Percentiles rank a stretch among this genome's conserved stretches.
These are phyloP conservation scores for Cassiopea xamachana DNA, from an alignment of 30 jellyfish, hydroid and myxozoan species.

Conservation along the genomic window DNA sequence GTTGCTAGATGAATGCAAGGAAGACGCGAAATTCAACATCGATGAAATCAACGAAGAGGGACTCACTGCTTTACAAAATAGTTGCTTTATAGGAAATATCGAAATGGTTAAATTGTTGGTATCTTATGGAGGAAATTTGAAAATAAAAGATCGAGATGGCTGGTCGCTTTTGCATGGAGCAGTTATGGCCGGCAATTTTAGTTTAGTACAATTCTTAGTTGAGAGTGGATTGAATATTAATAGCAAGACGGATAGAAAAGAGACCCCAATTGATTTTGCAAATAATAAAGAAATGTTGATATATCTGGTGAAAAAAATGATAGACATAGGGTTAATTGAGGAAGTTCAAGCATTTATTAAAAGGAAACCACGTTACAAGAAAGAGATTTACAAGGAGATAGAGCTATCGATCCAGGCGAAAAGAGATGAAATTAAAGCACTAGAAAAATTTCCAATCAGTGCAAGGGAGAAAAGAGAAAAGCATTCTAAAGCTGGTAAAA, in stretches of 20 bases:
- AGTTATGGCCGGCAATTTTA: constrained; percentile 85
- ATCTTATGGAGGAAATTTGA: constrained; percentile 79
- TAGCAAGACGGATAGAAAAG: constrained; percentile 65
- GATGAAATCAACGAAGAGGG: constrained; percentile 96
- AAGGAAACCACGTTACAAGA: constrained; percentile 83
- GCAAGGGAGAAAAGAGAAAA: constrained; percentile 32
- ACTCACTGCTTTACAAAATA: constrained; percentile 91
- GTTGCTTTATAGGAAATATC: constrained; percentile 93
- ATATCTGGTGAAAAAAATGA: constrained; percentile 79
- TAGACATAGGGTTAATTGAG: constrained; percentile 69
- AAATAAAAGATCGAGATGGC: constrained; percentile 93
- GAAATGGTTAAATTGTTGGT: constrained; percentile 87
- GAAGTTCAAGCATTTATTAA: constrained; percentile 86
- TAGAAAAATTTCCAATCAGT: constrained; percentile 70
- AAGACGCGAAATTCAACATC: constrained; percentile 88
- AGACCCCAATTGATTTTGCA: constrained; percentile 86
- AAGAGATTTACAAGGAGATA: constrained; percentile 83
- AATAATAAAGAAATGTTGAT: constrained; percentile 76
- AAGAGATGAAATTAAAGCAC: constrained; percentile 59
- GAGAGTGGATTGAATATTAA: constrained; percentile 74
- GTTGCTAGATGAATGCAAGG: constrained; percentile 89
- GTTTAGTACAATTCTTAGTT: constrained; percentile 72
- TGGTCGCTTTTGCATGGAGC: constrained; percentile 93
- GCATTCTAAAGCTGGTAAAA: constrained; percentile 5
- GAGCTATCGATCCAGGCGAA: constrained; percentile 68